Conservation (phyloP, 2,888 invertebrate genomes). For the Anthrax anthrax region DNA sequence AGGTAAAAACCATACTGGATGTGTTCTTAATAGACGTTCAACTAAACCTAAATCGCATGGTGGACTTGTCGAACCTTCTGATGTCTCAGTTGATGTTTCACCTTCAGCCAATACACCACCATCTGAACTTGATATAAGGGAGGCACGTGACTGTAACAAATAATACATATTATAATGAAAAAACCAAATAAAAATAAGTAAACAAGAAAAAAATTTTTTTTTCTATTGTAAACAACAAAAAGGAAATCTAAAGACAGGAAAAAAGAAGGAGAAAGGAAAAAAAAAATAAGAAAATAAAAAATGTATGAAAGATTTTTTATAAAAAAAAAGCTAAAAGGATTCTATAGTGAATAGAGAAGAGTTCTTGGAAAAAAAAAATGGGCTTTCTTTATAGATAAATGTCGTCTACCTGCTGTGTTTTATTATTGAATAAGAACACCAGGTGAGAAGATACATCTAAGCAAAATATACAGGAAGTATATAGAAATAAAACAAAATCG, state of each 20-base stretch:
- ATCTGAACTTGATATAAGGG: constrained; percentile 37
- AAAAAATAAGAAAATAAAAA: neutral
- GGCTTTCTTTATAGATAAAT: neutral
- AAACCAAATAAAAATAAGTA: constrained; percentile 2
- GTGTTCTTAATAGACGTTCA: constrained; percentile 78
- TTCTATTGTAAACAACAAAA: too few relatives aligned
- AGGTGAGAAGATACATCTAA: neutral
- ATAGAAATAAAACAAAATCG: neutral
- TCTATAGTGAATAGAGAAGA: neutral
- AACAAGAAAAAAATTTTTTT: neutral
- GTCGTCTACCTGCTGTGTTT: neutral
- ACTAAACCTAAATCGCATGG: constrained; percentile 73
- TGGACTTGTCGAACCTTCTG: constrained; percentile 42
- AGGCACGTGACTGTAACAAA: constrained; percentile 31
- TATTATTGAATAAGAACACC: neutral
- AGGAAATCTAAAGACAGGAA: neutral
- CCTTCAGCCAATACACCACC: constrained; percentile 40
- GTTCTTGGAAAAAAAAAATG: neutral
- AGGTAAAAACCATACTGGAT: constrained; percentile 92
- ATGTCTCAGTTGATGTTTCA: constrained; percentile 48
- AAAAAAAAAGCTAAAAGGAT: neutral
- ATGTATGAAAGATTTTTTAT: too few relatives aligned
- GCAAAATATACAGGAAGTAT: neutral
- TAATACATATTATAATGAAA: constrained; percentile 9
- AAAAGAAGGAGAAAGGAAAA: neutral